These are phyloP conservation scores for Chrysomela aeneicollis DNA, from an alignment of 2,888 invertebrate genomes.

Conservation along the genomic window DNA sequence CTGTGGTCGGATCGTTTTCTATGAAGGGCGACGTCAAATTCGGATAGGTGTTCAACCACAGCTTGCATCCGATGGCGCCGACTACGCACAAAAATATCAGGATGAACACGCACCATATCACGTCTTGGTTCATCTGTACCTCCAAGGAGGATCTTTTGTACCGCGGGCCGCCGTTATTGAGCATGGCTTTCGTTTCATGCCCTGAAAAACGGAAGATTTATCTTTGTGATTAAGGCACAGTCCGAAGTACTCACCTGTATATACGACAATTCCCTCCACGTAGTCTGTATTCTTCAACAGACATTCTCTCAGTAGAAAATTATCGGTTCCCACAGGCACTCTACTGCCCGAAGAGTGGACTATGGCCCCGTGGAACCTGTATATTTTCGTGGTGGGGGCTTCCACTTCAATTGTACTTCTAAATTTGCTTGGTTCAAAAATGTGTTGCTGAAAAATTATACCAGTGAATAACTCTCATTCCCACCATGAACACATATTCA, in stretches of 20 bases:
- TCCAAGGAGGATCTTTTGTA: conserved; percentile 93
- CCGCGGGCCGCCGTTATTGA: conserved; percentile 95
- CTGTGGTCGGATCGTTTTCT: conserved; percentile 61
- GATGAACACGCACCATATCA: conserved; percentile 95
- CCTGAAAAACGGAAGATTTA: conserved; percentile 67
- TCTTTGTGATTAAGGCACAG: neutral
- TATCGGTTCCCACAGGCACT: conserved; percentile 86
- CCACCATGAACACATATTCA: no score
- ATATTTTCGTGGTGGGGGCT: conserved; percentile 94
- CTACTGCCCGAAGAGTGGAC: conserved; percentile 80
- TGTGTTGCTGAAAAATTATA: conserved; percentile 66
- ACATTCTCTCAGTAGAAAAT: conserved; percentile 92
- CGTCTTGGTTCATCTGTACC: conserved; percentile 93
- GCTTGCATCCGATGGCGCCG: conserved; percentile 89
- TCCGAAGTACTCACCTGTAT: conserved; percentile 71
- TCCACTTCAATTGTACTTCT: conserved; percentile 89
- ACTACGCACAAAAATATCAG: conserved; percentile 87
- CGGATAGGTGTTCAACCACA: conserved; percentile 77
- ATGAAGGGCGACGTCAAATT: conserved; percentile 73
- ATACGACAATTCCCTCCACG: conserved; percentile 95
- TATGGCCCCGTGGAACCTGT: conserved; percentile 90
- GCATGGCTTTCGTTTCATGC: conserved; percentile 97
- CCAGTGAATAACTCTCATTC: no score
- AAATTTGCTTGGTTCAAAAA: conserved; percentile 83
- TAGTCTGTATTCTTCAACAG: conserved; percentile 95